Conservation (phyloP, 2,113 vertebrate genomes). For the Onychostoma macrolepis region DNA sequence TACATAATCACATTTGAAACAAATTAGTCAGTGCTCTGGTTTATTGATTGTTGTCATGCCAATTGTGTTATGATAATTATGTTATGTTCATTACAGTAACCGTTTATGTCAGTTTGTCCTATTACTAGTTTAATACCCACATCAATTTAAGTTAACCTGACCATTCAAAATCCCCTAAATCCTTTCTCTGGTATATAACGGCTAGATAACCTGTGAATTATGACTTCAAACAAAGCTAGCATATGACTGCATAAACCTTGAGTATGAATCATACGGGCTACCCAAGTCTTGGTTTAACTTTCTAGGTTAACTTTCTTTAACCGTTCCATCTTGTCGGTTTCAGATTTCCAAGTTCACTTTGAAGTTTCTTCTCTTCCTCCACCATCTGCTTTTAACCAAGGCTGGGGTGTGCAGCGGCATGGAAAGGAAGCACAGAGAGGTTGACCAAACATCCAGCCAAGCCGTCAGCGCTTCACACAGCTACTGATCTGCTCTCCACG, state of each 20-base stretch:
- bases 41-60: not conserved
- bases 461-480: slow-evolving; percentile 59
- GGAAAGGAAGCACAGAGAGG: slow-evolving; percentile 27
- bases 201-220: not conserved
- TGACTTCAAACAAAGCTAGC: not conserved
- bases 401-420: not conserved
- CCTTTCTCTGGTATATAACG: not conserved
- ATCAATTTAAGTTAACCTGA: not conserved
- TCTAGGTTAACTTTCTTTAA: not conserved
- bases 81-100: not conserved
- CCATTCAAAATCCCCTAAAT: not conserved
- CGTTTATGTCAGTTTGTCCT: not conserved
- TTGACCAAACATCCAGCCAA: slow-evolving; percentile 53
- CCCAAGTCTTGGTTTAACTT: not conserved
- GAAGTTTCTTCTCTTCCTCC: not conserved
- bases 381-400: not conserved
- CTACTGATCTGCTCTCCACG: slow-evolving; percentile 62
- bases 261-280: not conserved
- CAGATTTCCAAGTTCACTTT: slow-evolving; percentile 6
- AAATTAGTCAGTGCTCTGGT: not conserved
- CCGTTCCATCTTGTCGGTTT: not conserved
- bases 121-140: not conserved
- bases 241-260: not conserved
- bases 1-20: slow-evolving; percentile 16
- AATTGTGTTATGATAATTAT: not conserved